Evolutionary conservation across 1,140 invertebrate genomes (phyloP).

Genomic region (Venustaconcha ellipsiformis): DNA sequence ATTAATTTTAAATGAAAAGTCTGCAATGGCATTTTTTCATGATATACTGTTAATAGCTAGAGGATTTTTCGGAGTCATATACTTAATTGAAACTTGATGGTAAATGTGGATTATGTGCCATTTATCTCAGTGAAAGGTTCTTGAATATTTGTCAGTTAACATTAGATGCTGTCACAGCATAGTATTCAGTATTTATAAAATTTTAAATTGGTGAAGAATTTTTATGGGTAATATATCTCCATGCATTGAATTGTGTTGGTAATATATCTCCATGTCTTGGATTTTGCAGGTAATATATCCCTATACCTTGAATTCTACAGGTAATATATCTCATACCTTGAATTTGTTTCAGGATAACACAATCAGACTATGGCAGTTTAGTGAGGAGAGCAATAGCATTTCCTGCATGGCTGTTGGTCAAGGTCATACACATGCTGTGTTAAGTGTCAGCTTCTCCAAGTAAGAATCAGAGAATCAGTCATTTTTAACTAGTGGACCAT

Average conservation of each 20-base stretch:
- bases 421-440: constrained; percentile 87
- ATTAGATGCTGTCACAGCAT: background rate
- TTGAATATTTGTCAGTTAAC: too few relatives aligned
- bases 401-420: constrained; percentile 78
- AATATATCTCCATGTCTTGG: background rate
- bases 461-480: constrained; percentile 25
- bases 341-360: constrained; percentile 78
- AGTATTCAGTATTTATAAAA: background rate
- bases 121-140: too few relatives aligned
- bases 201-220: background rate
- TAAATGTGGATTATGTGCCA: too few relatives aligned
- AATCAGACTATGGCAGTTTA: constrained; percentile 83
- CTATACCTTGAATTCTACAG: background rate
- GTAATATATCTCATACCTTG: background rate
- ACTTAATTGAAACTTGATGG: too few relatives aligned
- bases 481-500: background rate
- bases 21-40: too few relatives aligned
- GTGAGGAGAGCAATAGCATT: constrained; percentile 70
- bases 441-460: constrained; percentile 75
- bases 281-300: background rate
- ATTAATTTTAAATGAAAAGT: too few relatives aligned
- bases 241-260: background rate
- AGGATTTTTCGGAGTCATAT: too few relatives aligned
- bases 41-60: too few relatives aligned
- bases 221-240: background rate